A percentile compares a stretch with the other conserved stretches of the same genome.
These are phyloP conservation scores for Piprites chloris DNA, from an alignment of 2,113 vertebrate species.

Conservation along the genomic window DNA sequence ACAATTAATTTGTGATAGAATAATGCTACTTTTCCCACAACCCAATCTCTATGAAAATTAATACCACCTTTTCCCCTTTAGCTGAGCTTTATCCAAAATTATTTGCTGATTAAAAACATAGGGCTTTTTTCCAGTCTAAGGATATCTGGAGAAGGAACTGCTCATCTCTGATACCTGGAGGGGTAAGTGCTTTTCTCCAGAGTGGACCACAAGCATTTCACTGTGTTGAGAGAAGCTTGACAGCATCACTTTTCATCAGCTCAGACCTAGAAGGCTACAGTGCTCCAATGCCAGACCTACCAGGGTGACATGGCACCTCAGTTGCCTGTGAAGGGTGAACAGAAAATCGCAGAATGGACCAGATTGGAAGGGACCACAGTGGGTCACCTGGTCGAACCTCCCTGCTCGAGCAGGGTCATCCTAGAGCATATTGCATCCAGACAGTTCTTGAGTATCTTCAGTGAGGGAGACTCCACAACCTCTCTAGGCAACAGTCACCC, in stretches of 20 bases:
- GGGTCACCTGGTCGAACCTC: neutral
- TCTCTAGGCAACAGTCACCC: neutral
- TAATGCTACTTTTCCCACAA: neutral
- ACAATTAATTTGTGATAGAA: neutral
- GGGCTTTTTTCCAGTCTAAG: neutral
- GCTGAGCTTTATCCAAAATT: neutral
- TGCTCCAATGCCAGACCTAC: neutral
- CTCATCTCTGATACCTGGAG: neutral
- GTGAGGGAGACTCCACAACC: neutral
- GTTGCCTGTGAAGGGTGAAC: rapidly evolving
- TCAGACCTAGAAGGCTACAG: neutral
- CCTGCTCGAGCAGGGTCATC: neutral
- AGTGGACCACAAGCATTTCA: neutral
- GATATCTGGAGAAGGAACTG: neutral
- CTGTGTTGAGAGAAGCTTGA: neutral
- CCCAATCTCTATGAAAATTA: neutral
- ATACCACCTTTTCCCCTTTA: neutral
- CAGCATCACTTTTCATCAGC: neutral
- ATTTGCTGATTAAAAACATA: neutral
- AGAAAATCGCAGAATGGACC: neutral
- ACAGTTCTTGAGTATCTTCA: neutral
- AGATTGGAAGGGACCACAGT: neutral
- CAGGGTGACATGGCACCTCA: rapidly evolving
- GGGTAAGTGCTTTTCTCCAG: neutral
- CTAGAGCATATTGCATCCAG: neutral